These are phyloP conservation scores for Campylomormyrus numenius DNA, from an alignment of 2,113 vertebrate species.

Conservation along the genomic window DNA sequence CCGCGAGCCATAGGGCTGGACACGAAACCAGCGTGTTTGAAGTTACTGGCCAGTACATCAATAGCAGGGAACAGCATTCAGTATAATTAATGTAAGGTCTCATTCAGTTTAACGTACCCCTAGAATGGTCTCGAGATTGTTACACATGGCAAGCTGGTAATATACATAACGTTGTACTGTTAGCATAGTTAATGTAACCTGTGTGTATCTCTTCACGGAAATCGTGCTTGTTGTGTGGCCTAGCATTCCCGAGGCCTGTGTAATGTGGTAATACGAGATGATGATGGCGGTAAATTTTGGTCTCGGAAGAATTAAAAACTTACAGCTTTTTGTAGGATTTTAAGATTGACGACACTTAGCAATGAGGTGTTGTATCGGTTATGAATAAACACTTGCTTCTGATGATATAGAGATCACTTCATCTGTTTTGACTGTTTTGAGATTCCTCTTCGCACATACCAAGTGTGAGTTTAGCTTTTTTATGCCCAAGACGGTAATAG, in stretches of 20 bases:
- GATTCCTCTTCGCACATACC: background rate
- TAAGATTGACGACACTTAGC: background rate
- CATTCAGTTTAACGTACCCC: background rate
- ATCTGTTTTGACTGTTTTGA: background rate
- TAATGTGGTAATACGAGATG: background rate
- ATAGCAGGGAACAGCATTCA: background rate
- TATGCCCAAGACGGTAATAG: background rate
- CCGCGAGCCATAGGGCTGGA: background rate
- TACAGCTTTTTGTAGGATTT: background rate
- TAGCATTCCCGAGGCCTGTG: background rate
- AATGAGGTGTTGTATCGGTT: background rate
- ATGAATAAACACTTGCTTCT: background rate
- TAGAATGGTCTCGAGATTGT: background rate
- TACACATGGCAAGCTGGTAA: background rate
- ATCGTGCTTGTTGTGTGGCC: background rate
- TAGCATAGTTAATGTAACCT: background rate
- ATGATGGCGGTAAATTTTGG: background rate
- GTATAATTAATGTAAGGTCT: background rate
- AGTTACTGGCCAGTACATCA: background rate
- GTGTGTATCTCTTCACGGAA: background rate
- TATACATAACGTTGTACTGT: background rate
- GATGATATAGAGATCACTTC: background rate
- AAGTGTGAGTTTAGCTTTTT: background rate
- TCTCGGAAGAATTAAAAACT: background rate
- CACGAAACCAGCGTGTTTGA: background rate